Base-by-base conservation (phyloP, 2,888 invertebrate species). In the Tryphoninae sp. region DNA sequence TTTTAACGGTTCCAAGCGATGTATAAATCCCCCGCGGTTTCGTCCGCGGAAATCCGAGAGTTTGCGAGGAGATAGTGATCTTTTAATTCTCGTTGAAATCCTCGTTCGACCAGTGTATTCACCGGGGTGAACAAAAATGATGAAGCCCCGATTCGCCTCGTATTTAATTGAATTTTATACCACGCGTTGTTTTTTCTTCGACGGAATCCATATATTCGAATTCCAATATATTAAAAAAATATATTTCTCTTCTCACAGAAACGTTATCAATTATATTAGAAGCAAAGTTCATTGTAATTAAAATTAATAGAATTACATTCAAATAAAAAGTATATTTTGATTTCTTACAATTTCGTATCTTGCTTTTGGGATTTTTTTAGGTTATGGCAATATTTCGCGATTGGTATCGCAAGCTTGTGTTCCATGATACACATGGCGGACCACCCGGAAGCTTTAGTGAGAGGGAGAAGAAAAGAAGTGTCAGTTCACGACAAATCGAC, bases 401-500 rank as follows among this genome's bases (percentile, higher is more conserved):
- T 80, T 51, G 33, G 51, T 71, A 80, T 75, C 75, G 23, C 53
- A 62, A 45, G 19, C 19, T 33, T 33, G 62, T 71, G 42, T 78
- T 71, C 55, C n/a, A 13, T 11, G 16, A 1, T 2, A 23, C 16
- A 9, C 51, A 26, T 26, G 19, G 1, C 23, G 59, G 75, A 71
- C 80, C 75, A 49, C 75, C 75, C 64, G 59, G 65, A 49, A 65
- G 26, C 42, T 40, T 23, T 11, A 7, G 11, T 26, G 23, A 59
- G 58, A 40, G 75, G 71, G 65, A 49, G 59, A 33, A 53, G 68
- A 74, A 51, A 23, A 75, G 26, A 80, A 75, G 75, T 75, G 80
- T 80, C 80, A 64, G 71, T 59, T 80, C 75, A 75, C 80, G 78
- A 78, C 74, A 81, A 75, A 78, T 81, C 71, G 81, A 75, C 81